Conservation (phyloP, 2,888 invertebrate genomes). For the Chymomyza amoena region DNA sequence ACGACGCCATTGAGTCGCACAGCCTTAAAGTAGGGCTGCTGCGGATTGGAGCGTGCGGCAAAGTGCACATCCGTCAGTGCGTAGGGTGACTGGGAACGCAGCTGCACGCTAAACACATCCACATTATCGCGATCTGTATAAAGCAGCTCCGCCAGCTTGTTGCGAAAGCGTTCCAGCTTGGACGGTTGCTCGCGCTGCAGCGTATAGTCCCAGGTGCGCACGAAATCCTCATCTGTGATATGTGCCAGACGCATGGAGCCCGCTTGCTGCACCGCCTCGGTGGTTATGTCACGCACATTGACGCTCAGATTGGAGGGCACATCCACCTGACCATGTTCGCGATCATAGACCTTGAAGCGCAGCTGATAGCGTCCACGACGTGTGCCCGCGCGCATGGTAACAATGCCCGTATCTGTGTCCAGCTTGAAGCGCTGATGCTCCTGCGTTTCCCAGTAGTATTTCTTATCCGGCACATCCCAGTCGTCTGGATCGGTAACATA, state of each 20-base stretch:
- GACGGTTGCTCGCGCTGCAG: slow-evolving; percentile 89
- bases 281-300: slow-evolving; percentile 93
- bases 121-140: slow-evolving; percentile 92
- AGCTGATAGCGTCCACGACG: slow-evolving; percentile 90
- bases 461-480: slow-evolving; percentile 98
- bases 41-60: slow-evolving; percentile 91
- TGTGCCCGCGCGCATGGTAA: slow-evolving; percentile 95
- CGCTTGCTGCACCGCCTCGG: slow-evolving; percentile 95
- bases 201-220: slow-evolving; percentile 95
- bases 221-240: slow-evolving; percentile 96
- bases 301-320: slow-evolving; percentile 97
- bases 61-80: slow-evolving; percentile 94
- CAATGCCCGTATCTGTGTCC: slow-evolving; percentile 94
- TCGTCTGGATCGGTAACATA: slow-evolving; percentile 98
- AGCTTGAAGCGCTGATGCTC: slow-evolving; percentile 93
- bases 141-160: slow-evolving; percentile 90
- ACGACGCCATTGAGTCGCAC: slow-evolving; percentile 96
- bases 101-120: slow-evolving; percentile 96
- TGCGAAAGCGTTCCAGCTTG: slow-evolving; percentile 92
- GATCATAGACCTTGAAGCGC: slow-evolving; percentile 92
- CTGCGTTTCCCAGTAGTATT: slow-evolving; percentile 93
- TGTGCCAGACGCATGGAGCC: slow-evolving; percentile 95
- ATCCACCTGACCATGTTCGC: slow-evolving; percentile 95
- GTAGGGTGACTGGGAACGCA: slow-evolving; percentile 89
- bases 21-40: slow-evolving; percentile 91